phyloP scores from a whole-genome alignment of 2,888 invertebrate genomes.

The Leptothorax acervorum region DNA sequence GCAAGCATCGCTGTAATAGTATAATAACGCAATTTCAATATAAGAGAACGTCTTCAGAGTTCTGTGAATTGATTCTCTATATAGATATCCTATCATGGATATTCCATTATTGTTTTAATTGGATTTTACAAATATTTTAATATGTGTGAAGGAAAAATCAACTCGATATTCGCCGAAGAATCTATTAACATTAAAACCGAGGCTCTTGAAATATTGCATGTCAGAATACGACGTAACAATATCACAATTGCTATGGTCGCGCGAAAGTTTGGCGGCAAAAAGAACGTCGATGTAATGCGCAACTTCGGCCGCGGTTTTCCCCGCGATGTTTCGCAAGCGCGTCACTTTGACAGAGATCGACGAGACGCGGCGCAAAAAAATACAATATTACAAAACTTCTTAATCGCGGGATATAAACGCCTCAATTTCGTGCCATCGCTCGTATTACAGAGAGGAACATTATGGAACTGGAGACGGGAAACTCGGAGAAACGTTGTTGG shows the following conservation, averaged over 20 bases:
- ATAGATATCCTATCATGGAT: not conserved
- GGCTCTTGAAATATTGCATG: not conserved
- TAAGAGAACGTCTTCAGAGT: not conserved
- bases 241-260: not conserved
- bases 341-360: conserved; percentile 35
- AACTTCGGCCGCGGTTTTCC: conserved; percentile 8
- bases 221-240: not conserved
- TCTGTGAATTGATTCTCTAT: not conserved
- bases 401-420: conserved; percentile 44
- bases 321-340: not conserved
- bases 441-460: conserved; percentile 48
- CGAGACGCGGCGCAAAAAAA: conserved; percentile 13
- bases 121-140: not conserved
- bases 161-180: not conserved
- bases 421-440: conserved; percentile 43
- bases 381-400: conserved; percentile 50
- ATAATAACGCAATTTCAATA: not conserved
- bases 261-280: conserved; percentile 38
- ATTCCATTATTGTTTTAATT: not conserved
- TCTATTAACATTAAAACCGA: not conserved
- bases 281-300: conserved; percentile 1
- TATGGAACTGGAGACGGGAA: conserved; percentile 35
- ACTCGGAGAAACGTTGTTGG: conserved; percentile 39
- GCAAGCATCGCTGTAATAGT: not conserved
- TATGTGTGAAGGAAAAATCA: not conserved